Conservation (phyloP, 2,113 vertebrate species). For the Puntigrus tetrazona region DNA sequence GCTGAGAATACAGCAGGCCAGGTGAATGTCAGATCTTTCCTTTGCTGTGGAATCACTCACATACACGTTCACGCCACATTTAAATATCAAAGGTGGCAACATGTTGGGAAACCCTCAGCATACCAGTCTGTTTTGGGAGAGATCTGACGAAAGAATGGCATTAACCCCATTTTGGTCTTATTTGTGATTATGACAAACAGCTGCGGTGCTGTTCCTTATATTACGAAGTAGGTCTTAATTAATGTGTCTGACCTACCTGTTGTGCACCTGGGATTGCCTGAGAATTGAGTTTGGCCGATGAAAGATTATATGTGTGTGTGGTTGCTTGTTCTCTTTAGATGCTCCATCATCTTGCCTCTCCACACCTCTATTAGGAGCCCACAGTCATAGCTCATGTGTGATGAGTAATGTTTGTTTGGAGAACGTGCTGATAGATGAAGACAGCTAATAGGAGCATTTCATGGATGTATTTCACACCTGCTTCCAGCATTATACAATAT, state of each 20-base stretch:
- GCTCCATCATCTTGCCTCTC: constrained; percentile 20
- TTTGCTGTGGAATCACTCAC: constrained; percentile 54
- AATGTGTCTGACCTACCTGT: constrained; percentile 27
- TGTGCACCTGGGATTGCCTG: not conserved
- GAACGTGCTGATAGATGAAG: not conserved
- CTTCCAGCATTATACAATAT: not conserved
- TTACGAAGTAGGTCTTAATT: not conserved
- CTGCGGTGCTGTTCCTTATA: not conserved
- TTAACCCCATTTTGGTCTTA: not conserved
- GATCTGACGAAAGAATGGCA: not conserved
- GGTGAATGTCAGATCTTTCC: constrained; percentile 51
- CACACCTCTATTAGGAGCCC: not conserved
- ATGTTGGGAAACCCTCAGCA: constrained; percentile 54
- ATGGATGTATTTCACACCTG: not conserved
- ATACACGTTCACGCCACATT: constrained; percentile 65
- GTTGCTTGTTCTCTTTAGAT: not conserved
- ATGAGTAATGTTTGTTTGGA: constrained; percentile 26
- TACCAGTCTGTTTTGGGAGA: constrained; percentile 1
- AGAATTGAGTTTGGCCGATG: not conserved
- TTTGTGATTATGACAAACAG: not conserved
- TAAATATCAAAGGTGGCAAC: constrained; percentile 74
- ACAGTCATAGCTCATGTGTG: not conserved
- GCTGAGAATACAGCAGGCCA: constrained; percentile 33
- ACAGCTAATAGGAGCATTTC: not conserved
- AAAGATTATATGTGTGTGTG: not conserved